These are phyloP conservation scores for Xylota segnis DNA, from an alignment of 2,888 invertebrate genomes.

Conservation along the genomic window DNA sequence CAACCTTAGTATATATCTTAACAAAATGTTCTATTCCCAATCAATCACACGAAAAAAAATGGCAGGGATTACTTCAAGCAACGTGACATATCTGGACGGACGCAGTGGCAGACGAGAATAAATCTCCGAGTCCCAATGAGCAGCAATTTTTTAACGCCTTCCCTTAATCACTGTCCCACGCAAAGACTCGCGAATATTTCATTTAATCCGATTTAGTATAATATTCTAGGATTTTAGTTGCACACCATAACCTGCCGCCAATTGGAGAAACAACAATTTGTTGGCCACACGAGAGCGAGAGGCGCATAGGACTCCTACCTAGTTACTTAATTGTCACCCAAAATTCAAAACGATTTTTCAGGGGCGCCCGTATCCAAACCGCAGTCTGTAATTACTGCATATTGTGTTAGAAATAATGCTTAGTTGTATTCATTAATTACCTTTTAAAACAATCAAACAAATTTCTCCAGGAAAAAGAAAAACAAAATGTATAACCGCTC, in stretches of 20 bases:
- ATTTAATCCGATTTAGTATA: neutral
- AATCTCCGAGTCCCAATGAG: constrained; percentile 16
- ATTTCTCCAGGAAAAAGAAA: constrained; percentile 65
- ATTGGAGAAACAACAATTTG: constrained; percentile 56
- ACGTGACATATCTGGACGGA: constrained; percentile 70
- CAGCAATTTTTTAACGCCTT: constrained; percentile 25
- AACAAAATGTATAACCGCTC: constrained; percentile 75
- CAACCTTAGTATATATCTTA: constrained; percentile 4
- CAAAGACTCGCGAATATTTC: neutral
- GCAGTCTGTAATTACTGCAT: constrained; percentile 62
- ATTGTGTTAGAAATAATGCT: constrained; percentile 49
- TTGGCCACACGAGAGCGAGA: constrained; percentile 32
- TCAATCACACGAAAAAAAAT: constrained; percentile 65
- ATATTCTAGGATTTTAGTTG: neutral
- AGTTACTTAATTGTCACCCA: constrained; percentile 71
- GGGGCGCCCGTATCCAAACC: neutral
- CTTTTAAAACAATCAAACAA: constrained; percentile 62
- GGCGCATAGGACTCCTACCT: constrained; percentile 52
- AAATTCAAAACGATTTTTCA: constrained; percentile 44
- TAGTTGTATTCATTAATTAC: constrained; percentile 64
- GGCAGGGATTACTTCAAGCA: constrained; percentile 68
- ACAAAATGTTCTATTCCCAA: constrained; percentile 9
- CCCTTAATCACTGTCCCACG: neutral
- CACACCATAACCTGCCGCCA: constrained; percentile 65
- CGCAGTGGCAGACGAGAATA: constrained; percentile 17